Conservation (phyloP, 2,113 vertebrate genomes). For the Orthonyx spaldingii region DNA sequence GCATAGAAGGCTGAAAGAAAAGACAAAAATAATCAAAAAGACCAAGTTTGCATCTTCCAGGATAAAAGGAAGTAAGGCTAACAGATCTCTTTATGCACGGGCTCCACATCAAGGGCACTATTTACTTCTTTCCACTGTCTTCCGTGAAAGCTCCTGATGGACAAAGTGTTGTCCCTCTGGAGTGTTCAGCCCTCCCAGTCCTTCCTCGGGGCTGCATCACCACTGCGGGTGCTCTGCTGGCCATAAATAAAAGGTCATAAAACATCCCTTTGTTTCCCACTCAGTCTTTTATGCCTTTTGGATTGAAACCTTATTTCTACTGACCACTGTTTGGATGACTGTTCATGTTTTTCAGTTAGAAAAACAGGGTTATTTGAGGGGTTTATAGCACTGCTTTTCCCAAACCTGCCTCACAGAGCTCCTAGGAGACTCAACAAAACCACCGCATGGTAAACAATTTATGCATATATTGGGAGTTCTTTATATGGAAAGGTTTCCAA, state of each 20-base stretch:
- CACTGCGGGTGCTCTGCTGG: not conserved
- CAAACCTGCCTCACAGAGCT: not conserved
- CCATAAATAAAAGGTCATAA: not conserved
- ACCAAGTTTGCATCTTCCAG: not conserved
- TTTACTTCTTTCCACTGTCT: not conserved
- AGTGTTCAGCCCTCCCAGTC: rapidly evolving
- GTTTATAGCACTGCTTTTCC: not conserved
- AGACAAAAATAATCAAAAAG: not conserved
- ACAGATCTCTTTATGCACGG: not conserved
- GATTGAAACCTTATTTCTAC: not conserved
- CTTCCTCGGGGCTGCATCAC: not conserved
- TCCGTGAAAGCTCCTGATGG: not conserved
- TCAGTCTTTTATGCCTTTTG: not conserved
- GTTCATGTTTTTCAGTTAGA: not conserved
- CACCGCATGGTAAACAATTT: not conserved
- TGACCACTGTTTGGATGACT: not conserved
- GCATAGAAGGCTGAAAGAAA: not conserved
- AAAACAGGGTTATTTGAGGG: not conserved
- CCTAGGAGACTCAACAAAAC: not conserved
- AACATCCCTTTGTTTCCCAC: not conserved
- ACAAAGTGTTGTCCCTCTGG: not conserved
- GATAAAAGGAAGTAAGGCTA: not conserved
- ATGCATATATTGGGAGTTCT: not conserved
- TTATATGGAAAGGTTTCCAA: not conserved
- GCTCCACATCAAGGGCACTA: not conserved